Evolutionary conservation across 2,113 vertebrate genomes (phyloP), one percentile per base, ranked within the genome.

Genomic region (Tauraco erythrolophus): DNA sequence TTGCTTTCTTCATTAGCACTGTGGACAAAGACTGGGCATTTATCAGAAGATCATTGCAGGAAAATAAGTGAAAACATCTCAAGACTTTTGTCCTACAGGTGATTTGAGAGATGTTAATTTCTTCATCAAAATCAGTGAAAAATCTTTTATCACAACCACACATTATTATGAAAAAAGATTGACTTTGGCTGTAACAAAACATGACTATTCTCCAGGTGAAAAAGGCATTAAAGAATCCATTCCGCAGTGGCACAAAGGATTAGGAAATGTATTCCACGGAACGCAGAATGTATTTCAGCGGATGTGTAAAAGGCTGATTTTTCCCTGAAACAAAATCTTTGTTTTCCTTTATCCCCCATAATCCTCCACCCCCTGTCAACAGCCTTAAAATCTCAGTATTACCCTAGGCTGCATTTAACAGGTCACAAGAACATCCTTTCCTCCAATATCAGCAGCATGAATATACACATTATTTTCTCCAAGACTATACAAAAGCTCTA

Each of bases 181-280:
- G 62, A 75, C 69, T 82, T 70, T 22, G 53, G 48, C 84, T 80
- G 64, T 64, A 92, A 85, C 11, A 64, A 94, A 96, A 87, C 77
- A 80, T 27, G 17, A 93, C 51, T 70, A 84, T 77, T 83, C 85
- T 96, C 85, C 91, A 93, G 50, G 51, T 86, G 75, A 68, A 96
- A 97, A 97, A 97, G 58, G 70, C 89, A 97, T 96, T 96, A 98
- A 94, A 77, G 56, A 94, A 97, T 89, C 93, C 85, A 97, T 95
- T 94, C 93, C 92, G 95, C 90, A 95, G 91, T 92, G 94, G 92
- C 87, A 96, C 89, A 97, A 96, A 98, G 75, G 41, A 94, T 62
- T 77, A 84, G n/a, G 19, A 96, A 86, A 89, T 37, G 9, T 30
- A 65, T 78, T 91, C 50, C 39, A 62, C 1, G 8, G 62, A 85